A percentile compares a stretch with the other conserved stretches of the same genome.
Conservation (phyloP, 2,888 invertebrate species). For the Andrena minutula region DNA sequence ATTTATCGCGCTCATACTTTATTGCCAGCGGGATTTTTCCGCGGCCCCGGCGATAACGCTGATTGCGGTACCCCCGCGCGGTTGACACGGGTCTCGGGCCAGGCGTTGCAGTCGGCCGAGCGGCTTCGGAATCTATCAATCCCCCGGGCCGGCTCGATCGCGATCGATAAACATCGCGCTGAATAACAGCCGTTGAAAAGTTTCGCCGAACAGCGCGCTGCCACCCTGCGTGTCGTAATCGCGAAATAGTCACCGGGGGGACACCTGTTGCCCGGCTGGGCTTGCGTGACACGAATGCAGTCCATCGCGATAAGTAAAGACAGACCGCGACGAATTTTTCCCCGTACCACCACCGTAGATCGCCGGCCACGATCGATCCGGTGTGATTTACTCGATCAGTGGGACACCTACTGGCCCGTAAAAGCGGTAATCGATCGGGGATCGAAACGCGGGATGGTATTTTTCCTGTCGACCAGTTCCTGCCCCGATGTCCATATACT, state of each 20-base stretch:
- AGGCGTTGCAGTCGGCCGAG: slow-evolving; percentile 30
- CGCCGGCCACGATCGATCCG: slow-evolving; percentile 36
- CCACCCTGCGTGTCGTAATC: slow-evolving; percentile 40
- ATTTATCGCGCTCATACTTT: slow-evolving; percentile 61
- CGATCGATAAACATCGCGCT: slow-evolving; percentile 23
- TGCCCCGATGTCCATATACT: neutral
- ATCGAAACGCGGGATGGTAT: slow-evolving; percentile 24
- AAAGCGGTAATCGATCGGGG: slow-evolving; percentile 32
- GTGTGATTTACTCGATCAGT: slow-evolving; percentile 43
- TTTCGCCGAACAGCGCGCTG: slow-evolving; percentile 23
- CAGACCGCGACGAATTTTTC: slow-evolving; percentile 45
- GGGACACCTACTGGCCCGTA: slow-evolving; percentile 22
- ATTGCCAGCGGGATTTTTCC: slow-evolving; percentile 41
- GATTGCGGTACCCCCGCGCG: slow-evolving; percentile 23
- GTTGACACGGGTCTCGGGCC: slow-evolving; percentile 46
- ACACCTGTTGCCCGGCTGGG: slow-evolving; percentile 63
- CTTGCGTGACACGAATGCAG: slow-evolving; percentile 63
- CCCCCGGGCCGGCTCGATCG: slow-evolving; percentile 35
- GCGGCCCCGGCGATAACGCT: slow-evolving; percentile 36
- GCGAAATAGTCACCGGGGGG: slow-evolving; percentile 49
- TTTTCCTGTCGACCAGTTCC: slow-evolving; percentile 17
- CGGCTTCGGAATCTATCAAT: slow-evolving; percentile 42
- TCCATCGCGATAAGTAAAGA: slow-evolving; percentile 56
- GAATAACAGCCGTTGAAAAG: slow-evolving; percentile 35
- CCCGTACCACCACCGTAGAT: slow-evolving; percentile 27